A percentile compares a stretch with the other conserved stretches of the same genome.
phyloP scores from a whole-genome alignment of 2,797 vertebrate genomes.

The Netta rufina region DNA sequence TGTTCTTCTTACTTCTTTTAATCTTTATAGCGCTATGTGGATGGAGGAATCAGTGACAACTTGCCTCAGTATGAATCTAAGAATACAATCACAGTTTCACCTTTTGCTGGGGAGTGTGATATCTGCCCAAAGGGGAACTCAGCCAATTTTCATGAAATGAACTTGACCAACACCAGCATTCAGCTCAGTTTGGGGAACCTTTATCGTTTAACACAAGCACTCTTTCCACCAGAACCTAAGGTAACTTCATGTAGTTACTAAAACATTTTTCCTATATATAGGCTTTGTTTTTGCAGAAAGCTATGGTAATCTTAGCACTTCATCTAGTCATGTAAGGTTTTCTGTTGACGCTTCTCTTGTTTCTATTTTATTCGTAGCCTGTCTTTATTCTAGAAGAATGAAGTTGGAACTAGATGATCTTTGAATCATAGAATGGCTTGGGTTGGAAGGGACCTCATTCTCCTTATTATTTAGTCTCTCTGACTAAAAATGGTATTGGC shows the following conservation, averaged over 20 bases:
- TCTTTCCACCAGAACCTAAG: conserved; percentile 89
- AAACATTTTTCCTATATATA: not conserved
- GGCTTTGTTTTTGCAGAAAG: not conserved
- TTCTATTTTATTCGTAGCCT: not conserved
- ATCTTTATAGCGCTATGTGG: conserved; percentile 87
- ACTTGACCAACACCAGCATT: conserved; percentile 86
- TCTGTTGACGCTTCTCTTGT: not conserved
- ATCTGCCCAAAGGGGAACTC: conserved; percentile 90
- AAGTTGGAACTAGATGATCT: too few species aligned
- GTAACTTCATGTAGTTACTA: conserved; percentile 58
- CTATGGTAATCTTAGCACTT: not conserved
- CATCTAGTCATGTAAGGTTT: not conserved
- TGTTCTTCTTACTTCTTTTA: not conserved
- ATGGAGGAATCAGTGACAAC: conserved; percentile 89
- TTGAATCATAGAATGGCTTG: too few species aligned
- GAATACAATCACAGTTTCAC: conserved; percentile 91
- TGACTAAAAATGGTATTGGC: not conserved
- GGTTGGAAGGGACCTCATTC: not conserved
- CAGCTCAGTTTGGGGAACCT: conserved; percentile 87
- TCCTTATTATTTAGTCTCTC: not conserved
- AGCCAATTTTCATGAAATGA: conserved; percentile 86
- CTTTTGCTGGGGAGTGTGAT: conserved; percentile 91
- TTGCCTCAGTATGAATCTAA: conserved; percentile 84
- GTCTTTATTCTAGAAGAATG: not conserved
- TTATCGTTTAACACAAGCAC: conserved; percentile 79